Percentiles rank a stretch among this genome's conserved stretches.
These are phyloP conservation scores for Pyrgilauda ruficollis DNA, from an alignment of 2,113 vertebrate genomes.

Conservation along the genomic window DNA sequence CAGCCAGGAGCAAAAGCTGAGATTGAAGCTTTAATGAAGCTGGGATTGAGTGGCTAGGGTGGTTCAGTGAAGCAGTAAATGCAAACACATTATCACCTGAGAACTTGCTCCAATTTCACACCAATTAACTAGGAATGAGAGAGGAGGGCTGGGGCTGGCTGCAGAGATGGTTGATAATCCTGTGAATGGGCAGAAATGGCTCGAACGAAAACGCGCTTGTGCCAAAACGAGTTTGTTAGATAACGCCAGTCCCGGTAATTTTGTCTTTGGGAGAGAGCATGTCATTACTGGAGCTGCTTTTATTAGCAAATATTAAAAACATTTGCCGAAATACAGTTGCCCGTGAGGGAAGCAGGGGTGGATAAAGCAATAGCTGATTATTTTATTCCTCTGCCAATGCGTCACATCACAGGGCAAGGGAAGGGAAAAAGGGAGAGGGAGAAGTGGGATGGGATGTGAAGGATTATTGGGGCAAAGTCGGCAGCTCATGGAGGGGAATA, in stretches of 20 bases:
- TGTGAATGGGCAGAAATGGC: slow-evolving; percentile 51
- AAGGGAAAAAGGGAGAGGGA: background rate
- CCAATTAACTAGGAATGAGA: slow-evolving; percentile 76
- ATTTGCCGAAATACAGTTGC: slow-evolving; percentile 36
- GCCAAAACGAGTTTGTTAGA: slow-evolving; percentile 56
- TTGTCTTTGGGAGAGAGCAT: slow-evolving; percentile 25
- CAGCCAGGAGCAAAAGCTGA: slow-evolving; percentile 65
- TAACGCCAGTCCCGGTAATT: slow-evolving; percentile 34
- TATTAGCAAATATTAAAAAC: slow-evolving; percentile 57
- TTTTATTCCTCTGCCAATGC: slow-evolving; percentile 10
- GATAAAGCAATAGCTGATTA: slow-evolving; percentile 29
- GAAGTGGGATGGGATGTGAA: background rate
- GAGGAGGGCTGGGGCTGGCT: slow-evolving; percentile 64
- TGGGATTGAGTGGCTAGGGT: slow-evolving; percentile 64
- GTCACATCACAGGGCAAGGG: background rate
- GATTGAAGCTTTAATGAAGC: slow-evolving; percentile 72
- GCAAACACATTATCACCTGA: slow-evolving; percentile 80
- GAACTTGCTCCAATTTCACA: slow-evolving; percentile 75
- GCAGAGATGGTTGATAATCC: slow-evolving; percentile 67
- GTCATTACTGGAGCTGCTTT: slow-evolving; percentile 52
- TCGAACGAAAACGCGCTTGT: background rate
- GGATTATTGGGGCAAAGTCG: background rate
- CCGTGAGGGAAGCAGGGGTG: background rate
- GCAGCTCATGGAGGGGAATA: background rate
- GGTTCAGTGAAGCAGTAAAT: slow-evolving; percentile 77